Base-by-base conservation (phyloP, 2,888 invertebrate genomes). In the Apodemia zela region DNA sequence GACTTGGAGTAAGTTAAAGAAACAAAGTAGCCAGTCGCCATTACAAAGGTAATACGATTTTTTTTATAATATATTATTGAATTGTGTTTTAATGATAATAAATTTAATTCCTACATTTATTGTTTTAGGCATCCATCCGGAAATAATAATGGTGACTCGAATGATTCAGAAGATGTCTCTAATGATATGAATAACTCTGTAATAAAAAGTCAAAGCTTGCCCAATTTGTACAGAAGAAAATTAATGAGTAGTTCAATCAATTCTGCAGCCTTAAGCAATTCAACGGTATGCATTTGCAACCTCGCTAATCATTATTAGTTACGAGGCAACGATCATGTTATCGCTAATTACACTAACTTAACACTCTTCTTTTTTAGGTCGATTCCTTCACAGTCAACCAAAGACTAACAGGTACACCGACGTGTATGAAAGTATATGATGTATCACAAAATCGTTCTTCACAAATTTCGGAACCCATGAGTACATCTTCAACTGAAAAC, bases 1-100 rank as follows among this genome's bases (percentile, higher is more conserved):
- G 71, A 97, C 97, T 58, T 97, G 97, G 96, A 96, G 97, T 87
- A 97, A 97, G 82, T 92, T 97, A 77, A 96, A 96, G 88, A 94
- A 94, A 81, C 94, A 95, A 77, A 94, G 93, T 76, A 93, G 93
- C 82, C 94, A 95, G 73, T 92, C 93, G 72, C 94, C 94, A 72
- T 87, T 95, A 75, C 92, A 93, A 77, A 93, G 94, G 94, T 94
- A 87, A 84, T 69, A 66, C 66, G 65, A 54, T 49, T 63, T 42
- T 25, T 65, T 60, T 51, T 59, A 60, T 29, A 17, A 57, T 33
- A 33, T 33, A 33, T 33, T 15, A 49, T 21, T 11, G 60, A n/a
- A 61, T 66, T 59, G 6, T 4, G 4, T 21, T 62, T 42, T 18
- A 33, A 59, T 57, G 47, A 6, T 58, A 42, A 45, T 60, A 29